Conservation (phyloP, 2,113 vertebrate species). For the Pyrgilauda ruficollis region DNA sequence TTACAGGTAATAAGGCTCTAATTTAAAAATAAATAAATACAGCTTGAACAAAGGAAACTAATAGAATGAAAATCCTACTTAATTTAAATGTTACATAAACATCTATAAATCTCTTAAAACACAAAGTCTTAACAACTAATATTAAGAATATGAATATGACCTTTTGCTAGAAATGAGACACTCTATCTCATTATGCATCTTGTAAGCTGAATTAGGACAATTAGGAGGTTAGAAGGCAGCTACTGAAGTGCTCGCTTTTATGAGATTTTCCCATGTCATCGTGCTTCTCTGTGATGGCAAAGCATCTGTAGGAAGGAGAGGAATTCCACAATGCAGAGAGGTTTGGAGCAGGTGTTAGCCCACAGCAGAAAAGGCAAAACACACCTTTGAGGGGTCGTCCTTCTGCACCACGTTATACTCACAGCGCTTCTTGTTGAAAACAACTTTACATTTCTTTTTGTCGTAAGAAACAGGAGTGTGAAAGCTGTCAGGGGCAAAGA, state of each 20-base stretch:
- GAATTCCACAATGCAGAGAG: not conserved
- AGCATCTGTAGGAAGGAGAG: not conserved
- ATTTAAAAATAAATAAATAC: not conserved
- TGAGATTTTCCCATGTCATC: not conserved
- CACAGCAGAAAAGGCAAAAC: not conserved
- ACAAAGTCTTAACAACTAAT: not conserved
- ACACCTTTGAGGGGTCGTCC: not conserved
- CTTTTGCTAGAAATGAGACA: not conserved
- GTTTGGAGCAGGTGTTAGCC: not conserved
- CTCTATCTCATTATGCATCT: not conserved
- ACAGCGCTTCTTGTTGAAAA: not conserved
- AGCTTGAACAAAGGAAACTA: not conserved
- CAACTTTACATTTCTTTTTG: not conserved
- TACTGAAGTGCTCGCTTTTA: not conserved
- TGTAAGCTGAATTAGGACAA: not conserved
- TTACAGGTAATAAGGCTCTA: not conserved
- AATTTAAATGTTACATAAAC: not conserved
- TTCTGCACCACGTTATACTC: not conserved
- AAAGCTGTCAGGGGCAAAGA: not conserved
- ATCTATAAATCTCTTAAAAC: not conserved
- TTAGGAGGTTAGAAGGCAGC: not conserved
- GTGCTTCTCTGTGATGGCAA: not conserved
- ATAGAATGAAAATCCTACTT: not conserved
- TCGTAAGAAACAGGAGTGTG: accelerated
- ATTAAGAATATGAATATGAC: not conserved